Percentiles rank a stretch among this genome's conserved stretches.
Evolutionary conservation across 2,797 vertebrate species (phyloP).

Genomic region (Anguilla megastoma): DNA sequence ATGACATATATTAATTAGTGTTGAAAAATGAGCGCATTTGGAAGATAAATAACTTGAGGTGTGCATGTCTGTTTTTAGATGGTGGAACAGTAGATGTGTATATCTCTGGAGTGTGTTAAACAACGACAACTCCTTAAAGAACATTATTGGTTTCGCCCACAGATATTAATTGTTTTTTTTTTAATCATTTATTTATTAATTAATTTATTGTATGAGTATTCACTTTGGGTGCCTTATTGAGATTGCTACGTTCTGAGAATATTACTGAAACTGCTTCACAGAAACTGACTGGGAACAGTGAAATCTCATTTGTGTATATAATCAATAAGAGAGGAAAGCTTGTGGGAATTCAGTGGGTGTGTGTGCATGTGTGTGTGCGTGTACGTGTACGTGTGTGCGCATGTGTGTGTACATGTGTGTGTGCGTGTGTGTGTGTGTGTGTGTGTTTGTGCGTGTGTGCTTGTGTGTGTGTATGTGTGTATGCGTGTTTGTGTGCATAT

Average conservation of each 20-base stretch:
- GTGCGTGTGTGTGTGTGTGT: neutral
- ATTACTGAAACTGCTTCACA: neutral
- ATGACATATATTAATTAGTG: constrained; percentile 75
- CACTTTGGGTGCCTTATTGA: neutral
- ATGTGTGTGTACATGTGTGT: neutral
- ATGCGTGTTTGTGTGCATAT: no score
- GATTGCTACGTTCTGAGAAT: neutral
- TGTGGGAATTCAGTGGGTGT: neutral
- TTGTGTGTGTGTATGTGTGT: no score
- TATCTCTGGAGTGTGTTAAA: constrained; percentile 46
- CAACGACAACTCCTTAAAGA: constrained; percentile 29
- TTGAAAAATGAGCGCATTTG: constrained; percentile 78
- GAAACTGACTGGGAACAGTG: neutral
- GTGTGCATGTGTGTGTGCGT: constrained; percentile 5
- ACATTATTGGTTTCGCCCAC: neutral
- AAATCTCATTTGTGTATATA: neutral
- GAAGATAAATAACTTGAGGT: constrained; percentile 71
- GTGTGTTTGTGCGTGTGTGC: no score
- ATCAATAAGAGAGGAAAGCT: neutral
- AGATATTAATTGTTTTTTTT: neutral
- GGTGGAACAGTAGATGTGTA: constrained; percentile 60
- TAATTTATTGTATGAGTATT: neutral
- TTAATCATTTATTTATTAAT: neutral
- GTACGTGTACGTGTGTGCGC: neutral
- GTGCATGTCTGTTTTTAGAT: constrained; percentile 66